phyloP scores from a whole-genome alignment of 2,113 vertebrate species.

The Platichthys stellatus region DNA sequence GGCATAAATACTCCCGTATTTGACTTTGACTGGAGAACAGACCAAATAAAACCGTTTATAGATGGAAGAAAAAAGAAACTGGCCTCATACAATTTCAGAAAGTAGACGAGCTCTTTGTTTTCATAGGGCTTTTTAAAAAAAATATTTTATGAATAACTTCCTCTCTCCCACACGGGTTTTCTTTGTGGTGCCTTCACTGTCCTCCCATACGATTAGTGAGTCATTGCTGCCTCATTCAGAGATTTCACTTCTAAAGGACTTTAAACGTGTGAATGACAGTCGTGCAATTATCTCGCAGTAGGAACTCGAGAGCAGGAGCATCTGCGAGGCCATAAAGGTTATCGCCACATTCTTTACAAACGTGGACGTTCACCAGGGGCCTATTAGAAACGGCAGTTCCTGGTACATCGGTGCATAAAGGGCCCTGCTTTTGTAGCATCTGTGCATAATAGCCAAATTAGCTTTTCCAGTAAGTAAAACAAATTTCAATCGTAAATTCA shows the following conservation, averaged over 20 bases:
- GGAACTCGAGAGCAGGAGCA: slow-evolving; percentile 1
- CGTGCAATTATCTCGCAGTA: neutral
- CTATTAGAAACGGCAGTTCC: neutral
- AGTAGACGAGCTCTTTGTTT: too few relatives aligned
- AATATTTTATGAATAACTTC: too few relatives aligned
- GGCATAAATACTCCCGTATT: neutral
- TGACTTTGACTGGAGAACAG: neutral
- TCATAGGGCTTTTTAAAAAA: too few relatives aligned
- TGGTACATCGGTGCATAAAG: neutral
- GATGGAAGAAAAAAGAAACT: neutral
- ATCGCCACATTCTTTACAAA: slow-evolving; percentile 1
- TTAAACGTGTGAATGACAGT: neutral
- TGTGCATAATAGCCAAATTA: neutral
- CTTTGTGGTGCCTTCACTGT: too few relatives aligned
- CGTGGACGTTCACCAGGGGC: neutral
- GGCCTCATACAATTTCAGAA: too few relatives aligned
- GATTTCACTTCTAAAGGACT: neutral
- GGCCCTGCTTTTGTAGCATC: neutral
- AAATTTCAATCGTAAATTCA: neutral
- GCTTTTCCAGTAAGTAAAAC: neutral
- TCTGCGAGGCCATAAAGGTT: slow-evolving; percentile 19
- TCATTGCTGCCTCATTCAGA: neutral
- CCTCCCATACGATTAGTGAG: neutral
- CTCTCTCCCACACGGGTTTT: too few relatives aligned
- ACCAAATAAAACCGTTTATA: neutral